phyloP scores from a whole-genome alignment of 2,113 vertebrate genomes.

The Eretmochelys imbricata region DNA sequence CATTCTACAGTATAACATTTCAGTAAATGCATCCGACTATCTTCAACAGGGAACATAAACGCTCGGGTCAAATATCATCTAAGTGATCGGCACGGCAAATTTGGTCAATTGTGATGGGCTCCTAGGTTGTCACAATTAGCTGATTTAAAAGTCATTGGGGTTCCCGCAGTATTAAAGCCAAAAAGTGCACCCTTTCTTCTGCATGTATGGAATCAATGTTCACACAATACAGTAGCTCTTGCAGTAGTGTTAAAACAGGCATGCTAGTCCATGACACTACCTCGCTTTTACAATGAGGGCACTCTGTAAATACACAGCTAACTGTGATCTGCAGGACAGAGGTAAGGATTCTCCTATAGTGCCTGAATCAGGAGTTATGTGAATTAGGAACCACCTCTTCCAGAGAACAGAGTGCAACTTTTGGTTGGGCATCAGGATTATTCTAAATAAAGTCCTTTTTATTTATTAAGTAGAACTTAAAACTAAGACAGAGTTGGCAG shows the following conservation, averaged over 20 bases:
- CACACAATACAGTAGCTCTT: background rate
- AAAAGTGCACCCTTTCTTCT: fast-evolving
- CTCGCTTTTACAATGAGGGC: background rate
- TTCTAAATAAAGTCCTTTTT: background rate
- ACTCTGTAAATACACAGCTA: background rate
- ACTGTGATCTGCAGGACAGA: background rate
- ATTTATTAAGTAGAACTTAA: background rate
- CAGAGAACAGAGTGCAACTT: background rate
- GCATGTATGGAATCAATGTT: fast-evolving
- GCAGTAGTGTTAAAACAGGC: background rate
- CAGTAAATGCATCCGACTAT: background rate
- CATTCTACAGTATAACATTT: background rate
- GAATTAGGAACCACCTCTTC: background rate
- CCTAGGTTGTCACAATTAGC: background rate
- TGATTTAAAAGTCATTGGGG: background rate
- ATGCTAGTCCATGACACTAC: background rate
- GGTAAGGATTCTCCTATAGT: background rate
- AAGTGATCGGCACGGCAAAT: background rate
- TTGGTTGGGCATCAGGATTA: background rate
- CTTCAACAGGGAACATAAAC: background rate
- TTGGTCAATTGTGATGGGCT: background rate
- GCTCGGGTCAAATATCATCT: background rate
- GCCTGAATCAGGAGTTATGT: background rate
- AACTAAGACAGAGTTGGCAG: background rate
- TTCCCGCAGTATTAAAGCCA: fast-evolving